A percentile compares a stretch with the other conserved stretches of the same genome.
Evolutionary conservation across 2,888 invertebrate genomes (phyloP).

Genomic region (Torymus tubicola): DNA sequence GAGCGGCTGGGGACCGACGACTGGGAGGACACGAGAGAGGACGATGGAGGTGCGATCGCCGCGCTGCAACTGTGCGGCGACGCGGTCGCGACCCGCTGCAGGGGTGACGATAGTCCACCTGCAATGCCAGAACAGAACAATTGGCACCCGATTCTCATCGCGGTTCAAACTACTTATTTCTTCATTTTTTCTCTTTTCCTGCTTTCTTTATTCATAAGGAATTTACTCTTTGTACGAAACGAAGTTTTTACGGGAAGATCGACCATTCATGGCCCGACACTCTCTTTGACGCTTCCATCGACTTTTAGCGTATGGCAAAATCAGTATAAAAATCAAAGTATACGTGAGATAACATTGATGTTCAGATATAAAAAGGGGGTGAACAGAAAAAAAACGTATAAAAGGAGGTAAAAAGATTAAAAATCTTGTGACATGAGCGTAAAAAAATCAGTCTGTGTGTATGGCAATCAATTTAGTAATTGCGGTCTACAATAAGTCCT

Average conservation of each 20-base stretch:
- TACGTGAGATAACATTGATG: too few species aligned
- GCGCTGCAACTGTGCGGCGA: conserved; percentile 71
- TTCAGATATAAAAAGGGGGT: too few species aligned
- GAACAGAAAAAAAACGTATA: neutral
- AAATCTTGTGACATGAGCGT: neutral
- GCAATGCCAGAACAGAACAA: conserved; percentile 72
- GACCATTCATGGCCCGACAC: conserved; percentile 65
- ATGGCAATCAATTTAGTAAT: conserved; percentile 50
- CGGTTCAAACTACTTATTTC: neutral
- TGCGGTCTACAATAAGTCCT: conserved; percentile 44
- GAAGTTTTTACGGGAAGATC: too few species aligned
- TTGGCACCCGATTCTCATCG: conserved; percentile 58
- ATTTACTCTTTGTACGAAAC: too few species aligned
- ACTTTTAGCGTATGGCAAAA: neutral
- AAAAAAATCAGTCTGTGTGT: conserved; percentile 16
- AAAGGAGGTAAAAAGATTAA: conserved; percentile 7
- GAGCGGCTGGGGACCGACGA: conserved; percentile 73
- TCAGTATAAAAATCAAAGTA: neutral
- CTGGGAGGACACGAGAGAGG: conserved; percentile 67
- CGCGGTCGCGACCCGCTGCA: conserved; percentile 76
- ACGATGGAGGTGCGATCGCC: conserved; percentile 63
- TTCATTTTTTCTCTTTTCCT: conserved; percentile 6
- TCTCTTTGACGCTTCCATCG: conserved; percentile 70
- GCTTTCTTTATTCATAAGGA: neutral
- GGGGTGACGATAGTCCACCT: conserved; percentile 76